Percentiles rank a stretch among this genome's conserved stretches.
Conservation (phyloP, 2,888 invertebrate species). For the Pollenia labialis region DNA sequence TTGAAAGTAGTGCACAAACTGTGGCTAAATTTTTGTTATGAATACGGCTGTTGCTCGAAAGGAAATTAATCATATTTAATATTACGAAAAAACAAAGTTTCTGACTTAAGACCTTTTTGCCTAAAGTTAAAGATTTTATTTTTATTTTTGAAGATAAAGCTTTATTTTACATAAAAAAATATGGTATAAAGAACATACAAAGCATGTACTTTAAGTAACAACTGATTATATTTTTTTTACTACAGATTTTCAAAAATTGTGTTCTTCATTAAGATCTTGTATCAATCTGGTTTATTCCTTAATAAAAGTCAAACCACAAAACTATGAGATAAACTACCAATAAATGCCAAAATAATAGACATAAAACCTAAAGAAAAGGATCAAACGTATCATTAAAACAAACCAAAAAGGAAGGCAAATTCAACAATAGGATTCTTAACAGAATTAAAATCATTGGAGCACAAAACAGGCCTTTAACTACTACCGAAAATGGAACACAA, state of each 20-base stretch:
- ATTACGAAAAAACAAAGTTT: too few relatives aligned
- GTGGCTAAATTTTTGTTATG: too few relatives aligned
- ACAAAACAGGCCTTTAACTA: conserved; percentile 22
- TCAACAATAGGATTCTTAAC: conserved; percentile 27
- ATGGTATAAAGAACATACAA: too few relatives aligned
- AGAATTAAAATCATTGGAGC: conserved; percentile 48
- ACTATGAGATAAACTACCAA: conserved; percentile 57
- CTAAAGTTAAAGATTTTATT: too few relatives aligned
- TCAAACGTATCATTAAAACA: conserved; percentile 21
- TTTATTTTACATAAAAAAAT: too few relatives aligned
- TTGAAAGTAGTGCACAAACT: too few relatives aligned
- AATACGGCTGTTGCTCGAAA: too few relatives aligned
- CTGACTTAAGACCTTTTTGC: too few relatives aligned
- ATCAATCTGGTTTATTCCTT: not conserved
- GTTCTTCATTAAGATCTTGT: not conserved
- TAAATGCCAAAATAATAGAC: conserved; percentile 70
- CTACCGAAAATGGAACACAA: conserved; percentile 45
- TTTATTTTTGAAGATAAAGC: too few relatives aligned
- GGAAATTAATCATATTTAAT: too few relatives aligned
- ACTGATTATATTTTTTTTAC: too few relatives aligned
- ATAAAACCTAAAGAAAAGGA: conserved; percentile 52
- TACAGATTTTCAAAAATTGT: not conserved
- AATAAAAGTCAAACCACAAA: conserved; percentile 69
- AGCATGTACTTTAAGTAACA: too few relatives aligned
- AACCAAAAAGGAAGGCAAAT: conserved; percentile 2